Conservation (phyloP, 2,113 vertebrate genomes). For the Spizaetus ornatus region DNA sequence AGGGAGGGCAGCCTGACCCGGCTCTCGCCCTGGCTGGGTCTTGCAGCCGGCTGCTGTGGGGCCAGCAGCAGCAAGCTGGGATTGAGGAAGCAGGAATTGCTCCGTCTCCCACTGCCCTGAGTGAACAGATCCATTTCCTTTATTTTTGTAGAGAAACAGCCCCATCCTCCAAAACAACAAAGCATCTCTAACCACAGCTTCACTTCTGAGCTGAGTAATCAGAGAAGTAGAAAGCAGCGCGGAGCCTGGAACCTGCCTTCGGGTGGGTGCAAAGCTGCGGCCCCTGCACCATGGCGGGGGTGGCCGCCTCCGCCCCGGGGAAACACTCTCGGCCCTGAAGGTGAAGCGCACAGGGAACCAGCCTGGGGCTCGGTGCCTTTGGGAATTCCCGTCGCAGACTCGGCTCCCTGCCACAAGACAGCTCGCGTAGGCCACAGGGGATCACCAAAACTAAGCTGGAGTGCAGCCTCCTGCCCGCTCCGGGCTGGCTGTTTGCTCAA, state of each 20-base stretch:
- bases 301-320: not conserved
- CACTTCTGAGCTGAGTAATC: not conserved
- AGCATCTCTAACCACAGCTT: not conserved
- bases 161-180: not conserved
- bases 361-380: not conserved
- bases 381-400: not conserved
- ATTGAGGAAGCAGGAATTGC: not conserved
- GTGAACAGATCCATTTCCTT: not conserved
- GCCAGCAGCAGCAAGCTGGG: accelerated
- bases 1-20: accelerated
- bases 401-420: not conserved
- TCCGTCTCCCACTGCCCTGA: not conserved
- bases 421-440: accelerated
- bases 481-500: not conserved
- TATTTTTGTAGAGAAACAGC: not conserved
- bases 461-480: not conserved
- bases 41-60: not conserved
- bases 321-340: not conserved
- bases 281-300: accelerated
- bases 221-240: not conserved
- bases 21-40: not conserved
- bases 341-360: not conserved
- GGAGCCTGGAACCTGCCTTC: not conserved
- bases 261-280: not conserved
- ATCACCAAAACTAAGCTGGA: not conserved